Base-by-base conservation (phyloP, 1,140 invertebrate genomes). In the Tetramorium alpestre region DNA sequence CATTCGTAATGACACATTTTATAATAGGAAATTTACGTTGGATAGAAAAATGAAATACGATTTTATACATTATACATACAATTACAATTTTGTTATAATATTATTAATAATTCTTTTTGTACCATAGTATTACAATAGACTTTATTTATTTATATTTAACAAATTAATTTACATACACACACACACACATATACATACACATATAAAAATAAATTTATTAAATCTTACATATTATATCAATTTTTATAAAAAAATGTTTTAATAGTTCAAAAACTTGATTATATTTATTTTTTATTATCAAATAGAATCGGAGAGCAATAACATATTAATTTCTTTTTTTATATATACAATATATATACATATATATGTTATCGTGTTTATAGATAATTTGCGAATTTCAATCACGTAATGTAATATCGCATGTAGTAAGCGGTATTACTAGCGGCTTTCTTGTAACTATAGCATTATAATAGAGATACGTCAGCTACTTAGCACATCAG, bases 401-500 rank as follows among this genome's bases (percentile, higher is more conserved):
- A 69, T 70, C 22, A 41, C 22, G 22, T 70, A 58, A 58, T 11
- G n/a, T 49, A 81, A 81, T 69, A 69, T 6, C 6, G 11, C 22
- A 58, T 28, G 5, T 56, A 13, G 33, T 44, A 70, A 70, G 33
- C n/a, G 22, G 13, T n/a, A 38, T 38, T 25, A 70, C 5, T 54
- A 10, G 4, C 0, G 22, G n/a, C 18, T 38, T 70, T 81, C 51
- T 69, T 70, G 64, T 70, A 67, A 58, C 51, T 25, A 54, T 25
- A 81, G 22, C 22, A 25, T 81, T 11, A 67, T 80, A 81, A 70
- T 54, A 81, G 33, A 67, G 64, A 41, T 69, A 69, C 64, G 11
- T 78, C 25, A 58, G 64, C 64, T 81, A 81, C 38, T 56, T 70
- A 81, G 65, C 25, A 70, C 65, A 81, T 81, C 78, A 70, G 78